phyloP scores from a whole-genome alignment of 2,888 invertebrate species.

The Crocallis elinguaria region DNA sequence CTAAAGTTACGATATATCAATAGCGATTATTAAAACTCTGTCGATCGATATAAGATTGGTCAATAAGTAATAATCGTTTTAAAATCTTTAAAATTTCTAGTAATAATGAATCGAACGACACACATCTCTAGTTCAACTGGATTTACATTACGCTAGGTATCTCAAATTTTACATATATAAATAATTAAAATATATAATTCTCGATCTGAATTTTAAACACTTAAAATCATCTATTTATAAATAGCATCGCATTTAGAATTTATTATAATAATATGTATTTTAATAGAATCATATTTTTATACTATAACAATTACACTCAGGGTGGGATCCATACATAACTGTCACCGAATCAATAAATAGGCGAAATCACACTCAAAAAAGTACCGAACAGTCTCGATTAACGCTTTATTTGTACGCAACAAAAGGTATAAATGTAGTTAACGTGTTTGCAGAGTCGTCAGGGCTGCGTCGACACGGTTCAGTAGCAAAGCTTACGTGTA shows the following conservation, averaged over 20 bases:
- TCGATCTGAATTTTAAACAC: conserved; percentile 79
- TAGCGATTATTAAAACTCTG: conserved; percentile 67
- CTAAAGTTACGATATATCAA: conserved; percentile 59
- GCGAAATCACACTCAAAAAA: conserved; percentile 72
- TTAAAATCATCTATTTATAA: conserved; percentile 76
- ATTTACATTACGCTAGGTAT: conserved; percentile 70
- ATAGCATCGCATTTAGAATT: conserved; percentile 79
- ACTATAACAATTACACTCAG: conserved; percentile 72
- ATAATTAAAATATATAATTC: conserved; percentile 70
- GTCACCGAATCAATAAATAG: conserved; percentile 71
- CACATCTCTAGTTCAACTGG: conserved; percentile 72
- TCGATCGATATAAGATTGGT: conserved; percentile 69
- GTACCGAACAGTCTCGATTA: conserved; percentile 80
- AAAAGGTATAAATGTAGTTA: conserved; percentile 60
- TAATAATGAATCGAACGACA: conserved; percentile 67
- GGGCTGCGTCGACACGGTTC: conserved; percentile 68
- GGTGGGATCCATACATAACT: conserved; percentile 70
- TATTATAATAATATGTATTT: conserved; percentile 63
- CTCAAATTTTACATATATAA: conserved; percentile 60
- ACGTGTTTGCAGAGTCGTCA: conserved; percentile 46
- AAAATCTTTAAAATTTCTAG: conserved; percentile 52
- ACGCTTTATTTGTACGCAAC: conserved; percentile 80
- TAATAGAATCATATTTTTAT: conserved; percentile 59
- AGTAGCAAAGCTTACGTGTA: conserved; percentile 79
- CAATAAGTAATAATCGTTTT: conserved; percentile 49